A percentile compares a stretch with the other conserved stretches of the same genome.
phyloP scores from a whole-genome alignment of 2,113 vertebrate genomes.

The Oriolus oriolus region DNA sequence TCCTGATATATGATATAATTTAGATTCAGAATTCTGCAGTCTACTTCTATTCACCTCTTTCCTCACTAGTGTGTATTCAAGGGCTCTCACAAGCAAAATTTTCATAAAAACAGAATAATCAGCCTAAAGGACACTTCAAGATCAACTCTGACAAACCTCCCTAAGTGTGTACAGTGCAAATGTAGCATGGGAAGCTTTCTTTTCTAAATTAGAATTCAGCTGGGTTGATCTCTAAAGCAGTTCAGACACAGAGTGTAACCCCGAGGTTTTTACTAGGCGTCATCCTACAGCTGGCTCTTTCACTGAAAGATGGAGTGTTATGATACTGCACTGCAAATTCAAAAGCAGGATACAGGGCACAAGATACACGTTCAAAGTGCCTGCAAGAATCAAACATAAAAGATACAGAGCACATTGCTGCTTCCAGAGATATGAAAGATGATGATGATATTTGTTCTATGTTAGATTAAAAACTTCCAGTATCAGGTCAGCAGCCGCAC shows the following conservation, averaged over 20 bases:
- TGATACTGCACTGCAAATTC: neutral
- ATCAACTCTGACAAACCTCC: neutral
- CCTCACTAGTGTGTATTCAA: neutral
- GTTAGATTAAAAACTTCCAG: neutral
- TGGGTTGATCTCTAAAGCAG: neutral
- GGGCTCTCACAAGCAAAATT: neutral
- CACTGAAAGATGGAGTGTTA: neutral
- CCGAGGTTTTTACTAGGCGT: neutral
- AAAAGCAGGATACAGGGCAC: neutral
- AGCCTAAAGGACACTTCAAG: neutral
- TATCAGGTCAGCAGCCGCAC: neutral
- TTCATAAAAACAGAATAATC: neutral
- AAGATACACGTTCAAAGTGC: neutral
- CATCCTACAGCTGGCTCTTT: neutral
- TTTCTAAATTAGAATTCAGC: neutral
- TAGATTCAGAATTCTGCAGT: neutral
- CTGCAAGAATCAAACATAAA: neutral
- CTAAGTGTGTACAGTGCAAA: neutral
- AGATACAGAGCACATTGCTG: neutral
- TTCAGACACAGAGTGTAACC: neutral
- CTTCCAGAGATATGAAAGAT: neutral
- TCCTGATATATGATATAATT: neutral
- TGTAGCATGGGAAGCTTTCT: neutral
- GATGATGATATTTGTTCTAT: neutral
- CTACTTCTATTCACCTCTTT: neutral